These are phyloP conservation scores for Dufourea novaeangliae DNA, from an alignment of 1,140 invertebrate species.

Conservation along the genomic window DNA sequence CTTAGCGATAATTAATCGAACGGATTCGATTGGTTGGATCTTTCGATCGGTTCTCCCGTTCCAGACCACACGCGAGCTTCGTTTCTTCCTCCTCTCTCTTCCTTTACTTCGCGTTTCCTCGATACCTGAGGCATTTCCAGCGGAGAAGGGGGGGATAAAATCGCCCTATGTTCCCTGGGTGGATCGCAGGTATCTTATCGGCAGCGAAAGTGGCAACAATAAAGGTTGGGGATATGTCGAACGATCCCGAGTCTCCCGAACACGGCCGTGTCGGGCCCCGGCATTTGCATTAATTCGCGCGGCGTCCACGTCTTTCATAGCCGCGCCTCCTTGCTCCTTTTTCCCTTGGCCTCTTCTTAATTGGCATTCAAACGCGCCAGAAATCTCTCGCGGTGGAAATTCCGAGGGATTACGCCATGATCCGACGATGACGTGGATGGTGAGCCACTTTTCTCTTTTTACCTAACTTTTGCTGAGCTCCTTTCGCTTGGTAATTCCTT, in stretches of 20 bases:
- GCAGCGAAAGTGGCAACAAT: constrained; percentile 41
- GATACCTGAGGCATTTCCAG: constrained; percentile 46
- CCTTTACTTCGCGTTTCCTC: constrained; percentile 33
- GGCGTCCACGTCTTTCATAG: not conserved
- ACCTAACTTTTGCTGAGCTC: too few relatives aligned
- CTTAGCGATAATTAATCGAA: constrained; percentile 1
- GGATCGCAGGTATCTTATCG: constrained; percentile 38
- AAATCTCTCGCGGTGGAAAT: constrained; percentile 34
- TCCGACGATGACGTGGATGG: too few relatives aligned
- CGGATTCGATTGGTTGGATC: constrained; percentile 20
- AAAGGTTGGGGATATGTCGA: constrained; percentile 23
- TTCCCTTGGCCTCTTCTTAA: constrained; percentile 16
- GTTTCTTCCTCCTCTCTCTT: not conserved
- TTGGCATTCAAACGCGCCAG: constrained; percentile 36
- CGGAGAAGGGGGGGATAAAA: constrained; percentile 50
- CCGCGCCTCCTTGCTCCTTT: not conserved
- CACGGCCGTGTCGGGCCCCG: not conserved
- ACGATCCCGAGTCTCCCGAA: not conserved
- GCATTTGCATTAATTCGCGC: constrained; percentile 39
- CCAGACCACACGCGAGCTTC: constrained; percentile 62
- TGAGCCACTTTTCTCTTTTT: too few relatives aligned
- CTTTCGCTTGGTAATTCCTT: not conserved
- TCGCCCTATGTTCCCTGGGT: not conserved
- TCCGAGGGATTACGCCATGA: constrained; percentile 21
- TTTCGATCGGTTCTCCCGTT: constrained; percentile 39